phyloP scores from a whole-genome alignment of 2,797 vertebrate genomes.

The Limnodromus scolopaceus region DNA sequence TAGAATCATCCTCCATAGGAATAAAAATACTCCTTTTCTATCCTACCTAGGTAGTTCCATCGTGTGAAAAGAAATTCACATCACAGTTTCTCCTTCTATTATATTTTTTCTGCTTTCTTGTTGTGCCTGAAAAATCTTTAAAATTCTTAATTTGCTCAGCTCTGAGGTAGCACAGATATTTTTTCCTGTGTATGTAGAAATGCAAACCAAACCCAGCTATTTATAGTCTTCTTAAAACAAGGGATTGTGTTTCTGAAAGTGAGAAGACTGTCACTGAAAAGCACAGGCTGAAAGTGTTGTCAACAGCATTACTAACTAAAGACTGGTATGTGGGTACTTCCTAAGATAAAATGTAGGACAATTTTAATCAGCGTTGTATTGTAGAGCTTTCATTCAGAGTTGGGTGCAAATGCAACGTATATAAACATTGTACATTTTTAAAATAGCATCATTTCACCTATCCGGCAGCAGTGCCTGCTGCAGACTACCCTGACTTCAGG shows the following conservation, averaged over 20 bases:
- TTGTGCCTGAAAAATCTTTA: background rate
- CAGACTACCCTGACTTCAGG: background rate
- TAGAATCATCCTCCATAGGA: background rate
- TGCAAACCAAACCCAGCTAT: background rate
- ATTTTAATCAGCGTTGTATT: background rate
- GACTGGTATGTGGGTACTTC: background rate
- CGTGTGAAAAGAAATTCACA: background rate
- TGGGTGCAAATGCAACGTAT: background rate
- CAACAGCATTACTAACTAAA: background rate
- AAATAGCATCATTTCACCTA: background rate
- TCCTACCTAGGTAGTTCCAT: background rate
- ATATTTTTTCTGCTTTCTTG: background rate
- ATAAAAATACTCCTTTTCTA: slow-evolving; percentile 17
- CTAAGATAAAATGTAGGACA: background rate
- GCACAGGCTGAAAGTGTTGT: background rate
- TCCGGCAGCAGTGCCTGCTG: background rate
- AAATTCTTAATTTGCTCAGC: background rate
- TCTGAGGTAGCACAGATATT: background rate
- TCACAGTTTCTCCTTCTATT: background rate
- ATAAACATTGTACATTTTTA: background rate
- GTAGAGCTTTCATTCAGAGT: background rate
- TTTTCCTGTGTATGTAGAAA: background rate
- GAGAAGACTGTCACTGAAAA: background rate
- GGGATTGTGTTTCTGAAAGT: background rate
- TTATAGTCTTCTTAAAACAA: background rate